Conservation (phyloP, 2,113 vertebrate genomes). For the Pycnonotus jocosus region DNA sequence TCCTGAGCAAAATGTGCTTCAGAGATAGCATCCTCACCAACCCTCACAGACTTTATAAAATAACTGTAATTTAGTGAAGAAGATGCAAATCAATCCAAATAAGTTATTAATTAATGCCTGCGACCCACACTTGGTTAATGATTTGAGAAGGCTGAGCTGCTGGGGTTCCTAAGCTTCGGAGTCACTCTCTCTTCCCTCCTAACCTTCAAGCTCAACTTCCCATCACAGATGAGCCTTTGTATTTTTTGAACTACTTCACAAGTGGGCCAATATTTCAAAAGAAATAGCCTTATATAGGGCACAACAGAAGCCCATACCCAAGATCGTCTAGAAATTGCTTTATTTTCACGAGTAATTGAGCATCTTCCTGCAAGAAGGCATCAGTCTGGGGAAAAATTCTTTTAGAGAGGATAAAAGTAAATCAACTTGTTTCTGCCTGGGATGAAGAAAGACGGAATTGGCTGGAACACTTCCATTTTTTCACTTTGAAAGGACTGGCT, state of each 20-base stretch:
- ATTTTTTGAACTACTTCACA: neutral
- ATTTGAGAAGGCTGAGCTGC: neutral
- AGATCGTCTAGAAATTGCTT: neutral
- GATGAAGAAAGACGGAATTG: neutral
- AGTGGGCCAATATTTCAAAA: neutral
- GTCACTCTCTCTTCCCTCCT: neutral
- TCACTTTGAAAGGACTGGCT: neutral
- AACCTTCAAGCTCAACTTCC: neutral
- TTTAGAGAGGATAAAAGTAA: neutral
- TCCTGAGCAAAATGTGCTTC: neutral
- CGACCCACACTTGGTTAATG: neutral
- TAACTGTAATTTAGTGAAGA: neutral
- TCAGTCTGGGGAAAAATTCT: neutral
- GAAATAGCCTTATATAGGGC: neutral
- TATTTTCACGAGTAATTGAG: neutral
- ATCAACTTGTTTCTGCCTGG: neutral
- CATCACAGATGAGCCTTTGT: neutral
- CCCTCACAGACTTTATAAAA: neutral
- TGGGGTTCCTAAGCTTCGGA: neutral
- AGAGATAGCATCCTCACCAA: neutral
- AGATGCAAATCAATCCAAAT: conserved; percentile 3
- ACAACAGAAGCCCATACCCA: neutral
- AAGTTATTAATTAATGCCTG: conserved; percentile 29
- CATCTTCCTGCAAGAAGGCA: neutral
- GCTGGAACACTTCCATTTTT: neutral